Evolutionary conservation across 2,113 vertebrate species (phyloP).

Genomic region (Myrmophylax atrothorax): DNA sequence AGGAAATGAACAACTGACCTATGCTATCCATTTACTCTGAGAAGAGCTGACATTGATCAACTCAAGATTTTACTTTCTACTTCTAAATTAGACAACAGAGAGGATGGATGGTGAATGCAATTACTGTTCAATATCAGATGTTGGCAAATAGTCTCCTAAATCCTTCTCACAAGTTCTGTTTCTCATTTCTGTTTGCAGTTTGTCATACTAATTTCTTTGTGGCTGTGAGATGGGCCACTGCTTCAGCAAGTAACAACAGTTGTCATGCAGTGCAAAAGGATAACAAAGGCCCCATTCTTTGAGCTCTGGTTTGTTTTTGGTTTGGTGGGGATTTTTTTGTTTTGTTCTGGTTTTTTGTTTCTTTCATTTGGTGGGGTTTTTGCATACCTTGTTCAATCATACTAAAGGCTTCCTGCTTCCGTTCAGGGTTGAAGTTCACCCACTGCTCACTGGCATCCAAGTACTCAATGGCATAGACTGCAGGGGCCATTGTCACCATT

Average conservation of each 20-base stretch:
- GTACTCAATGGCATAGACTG: conserved; percentile 76
- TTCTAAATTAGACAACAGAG: not conserved
- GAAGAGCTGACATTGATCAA: not conserved
- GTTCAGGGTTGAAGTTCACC: conserved; percentile 57
- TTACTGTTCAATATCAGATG: not conserved
- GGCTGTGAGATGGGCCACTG: accelerated
- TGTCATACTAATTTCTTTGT: not conserved
- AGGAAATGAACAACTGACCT: not conserved
- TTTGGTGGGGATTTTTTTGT: not conserved
- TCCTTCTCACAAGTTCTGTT: not conserved
- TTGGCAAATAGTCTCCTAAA: not conserved
- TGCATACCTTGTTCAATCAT: conserved; percentile 70
- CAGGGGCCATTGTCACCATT: conserved; percentile 71
- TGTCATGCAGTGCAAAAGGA: accelerated
- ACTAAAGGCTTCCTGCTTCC: conserved; percentile 71
- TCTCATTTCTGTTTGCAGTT: not conserved
- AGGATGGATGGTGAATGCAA: not conserved
- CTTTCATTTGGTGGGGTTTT: no score
- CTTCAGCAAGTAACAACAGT: not conserved
- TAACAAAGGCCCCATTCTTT: not conserved
- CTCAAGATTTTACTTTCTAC: not conserved
- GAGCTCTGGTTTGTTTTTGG: not conserved
- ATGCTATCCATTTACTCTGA: not conserved
- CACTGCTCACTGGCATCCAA: conserved; percentile 76
- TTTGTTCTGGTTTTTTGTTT: not conserved